Evolutionary conservation across 2,113 vertebrate genomes (phyloP).

Genomic region (Poecilia latipinna): DNA sequence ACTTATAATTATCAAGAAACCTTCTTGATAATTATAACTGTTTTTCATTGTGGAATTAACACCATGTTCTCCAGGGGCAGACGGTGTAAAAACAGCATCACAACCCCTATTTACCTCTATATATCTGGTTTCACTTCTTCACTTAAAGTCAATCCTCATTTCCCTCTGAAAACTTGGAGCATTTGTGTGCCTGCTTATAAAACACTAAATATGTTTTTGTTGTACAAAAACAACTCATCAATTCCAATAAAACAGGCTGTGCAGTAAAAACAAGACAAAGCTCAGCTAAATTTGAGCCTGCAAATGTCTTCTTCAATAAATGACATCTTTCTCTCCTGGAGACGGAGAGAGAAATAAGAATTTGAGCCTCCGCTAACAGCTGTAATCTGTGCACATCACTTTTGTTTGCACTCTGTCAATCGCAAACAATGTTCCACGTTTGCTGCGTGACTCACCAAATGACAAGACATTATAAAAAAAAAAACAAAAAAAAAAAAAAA

Average conservation of each 20-base stretch:
- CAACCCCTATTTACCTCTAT: conserved; percentile 2
- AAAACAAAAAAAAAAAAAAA: neutral
- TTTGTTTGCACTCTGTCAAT: conserved; percentile 15
- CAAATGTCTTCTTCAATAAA: neutral
- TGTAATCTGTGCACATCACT: conserved; percentile 6
- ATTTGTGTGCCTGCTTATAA: too few species aligned
- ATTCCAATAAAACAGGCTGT: neutral
- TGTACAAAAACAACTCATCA: neutral
- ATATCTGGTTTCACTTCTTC: too few species aligned
- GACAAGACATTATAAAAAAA: neutral
- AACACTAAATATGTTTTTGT: neutral
- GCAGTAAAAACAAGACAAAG: neutral
- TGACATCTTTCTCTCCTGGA: neutral
- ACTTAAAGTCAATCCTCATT: too few species aligned
- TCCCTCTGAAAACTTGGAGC: too few species aligned
- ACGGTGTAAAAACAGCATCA: neutral
- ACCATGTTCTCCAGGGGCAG: neutral
- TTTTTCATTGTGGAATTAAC: conserved; percentile 38
- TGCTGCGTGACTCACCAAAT: neutral
- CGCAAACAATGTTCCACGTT: conserved; percentile 10
- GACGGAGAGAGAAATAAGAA: neutral
- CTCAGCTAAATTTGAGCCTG: neutral
- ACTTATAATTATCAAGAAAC: neutral
- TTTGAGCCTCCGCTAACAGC: conserved; percentile 12
- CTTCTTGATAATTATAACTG: conserved; percentile 23